These are phyloP conservation scores for Antennarius maculatus DNA, from an alignment of 2,797 vertebrate genomes.

Conservation along the genomic window DNA sequence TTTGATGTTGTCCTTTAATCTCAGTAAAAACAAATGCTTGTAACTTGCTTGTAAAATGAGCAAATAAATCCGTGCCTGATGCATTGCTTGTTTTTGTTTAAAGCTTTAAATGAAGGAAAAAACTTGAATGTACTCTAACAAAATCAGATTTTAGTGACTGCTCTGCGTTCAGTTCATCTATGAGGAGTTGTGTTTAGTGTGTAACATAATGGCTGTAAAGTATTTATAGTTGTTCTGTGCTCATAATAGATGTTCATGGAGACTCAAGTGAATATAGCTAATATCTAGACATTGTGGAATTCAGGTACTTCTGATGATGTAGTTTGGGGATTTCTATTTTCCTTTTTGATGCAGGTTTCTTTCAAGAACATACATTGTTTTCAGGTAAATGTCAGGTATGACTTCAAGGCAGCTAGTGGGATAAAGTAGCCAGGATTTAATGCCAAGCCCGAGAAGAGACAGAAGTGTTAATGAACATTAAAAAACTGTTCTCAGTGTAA, in stretches of 20 bases:
- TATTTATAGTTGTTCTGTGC: slow-evolving; percentile 63
- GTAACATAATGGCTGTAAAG: slow-evolving; percentile 45
- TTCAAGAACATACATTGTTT: background rate
- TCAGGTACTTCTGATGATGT: slow-evolving; percentile 70
- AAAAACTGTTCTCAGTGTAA: slow-evolving; percentile 83
- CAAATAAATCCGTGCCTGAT: slow-evolving; percentile 7
- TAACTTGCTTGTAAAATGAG: slow-evolving; percentile 15
- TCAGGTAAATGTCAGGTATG: background rate
- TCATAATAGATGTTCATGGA: slow-evolving; percentile 75
- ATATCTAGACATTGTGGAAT: slow-evolving; percentile 76
- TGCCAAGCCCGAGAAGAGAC: slow-evolving; percentile 75
- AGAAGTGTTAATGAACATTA: slow-evolving; percentile 87
- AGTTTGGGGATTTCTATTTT: background rate
- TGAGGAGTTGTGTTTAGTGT: slow-evolving; percentile 53
- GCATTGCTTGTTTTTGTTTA: slow-evolving; percentile 5
- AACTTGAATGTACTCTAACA: slow-evolving; percentile 12
- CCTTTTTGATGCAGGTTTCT: background rate
- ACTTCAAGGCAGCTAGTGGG: slow-evolving; percentile 1
- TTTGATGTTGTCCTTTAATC: slow-evolving; percentile 26
- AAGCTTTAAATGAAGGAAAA: slow-evolving; percentile 27
- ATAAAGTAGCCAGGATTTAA: slow-evolving; percentile 52
- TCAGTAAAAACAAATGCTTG: slow-evolving; percentile 6
- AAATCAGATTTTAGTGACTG: slow-evolving; percentile 13
- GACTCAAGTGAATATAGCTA: slow-evolving; percentile 80
- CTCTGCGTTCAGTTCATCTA: slow-evolving; percentile 36